These are phyloP conservation scores for Micrastur ruficollis DNA, from an alignment of 2,797 vertebrate genomes.

Conservation along the genomic window DNA sequence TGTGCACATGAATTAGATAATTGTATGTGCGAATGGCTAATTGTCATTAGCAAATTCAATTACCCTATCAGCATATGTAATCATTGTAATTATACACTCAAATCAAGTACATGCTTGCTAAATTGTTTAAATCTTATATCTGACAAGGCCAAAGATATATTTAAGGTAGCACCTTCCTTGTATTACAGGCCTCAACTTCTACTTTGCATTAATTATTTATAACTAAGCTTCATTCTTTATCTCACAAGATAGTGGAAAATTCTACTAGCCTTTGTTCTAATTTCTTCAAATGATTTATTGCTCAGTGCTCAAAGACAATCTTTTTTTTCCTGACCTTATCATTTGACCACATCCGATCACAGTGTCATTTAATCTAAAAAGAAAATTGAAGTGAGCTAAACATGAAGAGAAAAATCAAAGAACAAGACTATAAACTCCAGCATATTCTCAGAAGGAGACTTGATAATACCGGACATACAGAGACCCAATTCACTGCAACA, in stretches of 20 bases:
- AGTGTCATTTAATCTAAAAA: neutral
- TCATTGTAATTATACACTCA: neutral
- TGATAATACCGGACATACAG: neutral
- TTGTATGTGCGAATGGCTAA: neutral
- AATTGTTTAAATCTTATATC: neutral
- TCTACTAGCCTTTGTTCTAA: neutral
- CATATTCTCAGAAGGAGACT: neutral
- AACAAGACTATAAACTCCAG: neutral
- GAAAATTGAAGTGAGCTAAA: neutral
- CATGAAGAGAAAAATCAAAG: neutral
- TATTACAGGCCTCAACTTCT: neutral
- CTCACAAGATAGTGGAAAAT: neutral
- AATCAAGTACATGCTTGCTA: neutral
- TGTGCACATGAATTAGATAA: neutral
- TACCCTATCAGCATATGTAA: neutral
- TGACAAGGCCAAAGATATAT: neutral
- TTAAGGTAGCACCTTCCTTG: neutral
- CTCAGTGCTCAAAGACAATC: neutral
- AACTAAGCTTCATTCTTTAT: neutral
- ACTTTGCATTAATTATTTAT: neutral
- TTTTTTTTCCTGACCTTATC: neutral
- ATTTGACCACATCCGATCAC: neutral
- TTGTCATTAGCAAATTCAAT: neutral
- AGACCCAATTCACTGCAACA: neutral
- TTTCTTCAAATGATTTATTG: slow-evolving; percentile 9